Conservation (phyloP, 2,888 invertebrate genomes). For the Zygothrica quintamaculata region DNA sequence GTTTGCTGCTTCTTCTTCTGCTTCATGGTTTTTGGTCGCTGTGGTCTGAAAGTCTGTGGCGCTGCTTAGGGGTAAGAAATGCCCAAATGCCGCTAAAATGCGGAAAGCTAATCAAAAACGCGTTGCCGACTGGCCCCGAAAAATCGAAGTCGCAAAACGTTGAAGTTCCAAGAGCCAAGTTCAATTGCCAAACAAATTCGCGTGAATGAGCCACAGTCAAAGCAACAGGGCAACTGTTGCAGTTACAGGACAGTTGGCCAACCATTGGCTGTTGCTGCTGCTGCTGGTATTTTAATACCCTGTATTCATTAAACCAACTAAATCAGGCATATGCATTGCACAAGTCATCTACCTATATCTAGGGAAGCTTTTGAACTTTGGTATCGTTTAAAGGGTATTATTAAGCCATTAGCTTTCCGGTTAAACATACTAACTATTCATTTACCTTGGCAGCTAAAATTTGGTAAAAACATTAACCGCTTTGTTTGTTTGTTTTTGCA, state of each 20-base stretch:
- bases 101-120: constrained; percentile 83
- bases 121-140: constrained; percentile 61
- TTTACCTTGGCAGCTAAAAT: constrained; percentile 66
- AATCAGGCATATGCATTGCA: too few species aligned
- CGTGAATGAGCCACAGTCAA: constrained; percentile 68
- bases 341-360: too few species aligned
- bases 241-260: constrained; percentile 26
- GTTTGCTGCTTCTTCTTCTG: too few species aligned
- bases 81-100: constrained; percentile 79
- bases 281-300: constrained; percentile 67
- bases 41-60: constrained; percentile 49
- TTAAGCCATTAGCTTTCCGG: neutral
- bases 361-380: too few species aligned
- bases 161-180: constrained; percentile 80
- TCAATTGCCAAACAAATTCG: constrained; percentile 83
- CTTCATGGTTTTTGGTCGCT: constrained; percentile 40
- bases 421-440: neutral
- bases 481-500: constrained; percentile 42
- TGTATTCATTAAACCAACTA: constrained; percentile 18
- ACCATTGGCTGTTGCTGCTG: constrained; percentile 65
- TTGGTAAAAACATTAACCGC: constrained; percentile 76
- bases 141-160: constrained; percentile 64
- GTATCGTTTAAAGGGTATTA: neutral
- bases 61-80: constrained; percentile 54
- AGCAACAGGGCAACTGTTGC: constrained; percentile 25